Evolutionary conservation across 1,140 invertebrate species (phyloP).

Genomic region (Aphelinus certus): DNA sequence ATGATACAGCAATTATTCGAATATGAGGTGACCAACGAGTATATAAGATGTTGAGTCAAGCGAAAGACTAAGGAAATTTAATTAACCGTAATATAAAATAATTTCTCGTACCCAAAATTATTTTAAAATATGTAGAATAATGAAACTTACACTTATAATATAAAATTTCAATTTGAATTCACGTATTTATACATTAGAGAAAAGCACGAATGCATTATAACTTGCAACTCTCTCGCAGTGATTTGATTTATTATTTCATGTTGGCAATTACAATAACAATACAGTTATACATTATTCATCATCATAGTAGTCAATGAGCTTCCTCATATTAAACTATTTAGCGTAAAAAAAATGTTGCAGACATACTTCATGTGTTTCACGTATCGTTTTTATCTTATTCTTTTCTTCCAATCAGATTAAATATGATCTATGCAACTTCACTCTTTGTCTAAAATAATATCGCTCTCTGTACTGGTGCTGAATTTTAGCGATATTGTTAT

Average conservation of each 20-base stretch:
- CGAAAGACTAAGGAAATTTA: no score
- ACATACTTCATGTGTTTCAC: background rate
- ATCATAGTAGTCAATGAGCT: background rate
- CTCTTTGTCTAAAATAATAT: background rate
- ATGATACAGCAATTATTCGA: no score
- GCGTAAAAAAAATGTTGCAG: constrained; percentile 19
- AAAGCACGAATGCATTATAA: background rate
- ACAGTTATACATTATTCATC: constrained; percentile 39
- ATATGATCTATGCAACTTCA: background rate
- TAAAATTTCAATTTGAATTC: no score
- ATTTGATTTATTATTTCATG: constrained; percentile 51
- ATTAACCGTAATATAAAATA: no score
- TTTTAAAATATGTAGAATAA: no score
- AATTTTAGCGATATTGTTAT: background rate
- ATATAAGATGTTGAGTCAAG: no score
- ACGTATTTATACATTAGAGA: no score
- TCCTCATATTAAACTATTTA: constrained; percentile 25
- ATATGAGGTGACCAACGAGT: no score
- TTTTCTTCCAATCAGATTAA: background rate
- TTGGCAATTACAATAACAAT: constrained; percentile 56
- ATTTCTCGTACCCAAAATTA: no score
- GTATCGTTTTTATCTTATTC: background rate
- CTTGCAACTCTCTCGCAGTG: constrained; percentile 42
- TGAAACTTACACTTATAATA: no score
- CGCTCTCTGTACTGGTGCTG: background rate